A percentile compares a stretch with the other conserved stretches of the same genome.
Conservation (phyloP, 2,113 vertebrate genomes). For the Sceloporus tristichus region DNA sequence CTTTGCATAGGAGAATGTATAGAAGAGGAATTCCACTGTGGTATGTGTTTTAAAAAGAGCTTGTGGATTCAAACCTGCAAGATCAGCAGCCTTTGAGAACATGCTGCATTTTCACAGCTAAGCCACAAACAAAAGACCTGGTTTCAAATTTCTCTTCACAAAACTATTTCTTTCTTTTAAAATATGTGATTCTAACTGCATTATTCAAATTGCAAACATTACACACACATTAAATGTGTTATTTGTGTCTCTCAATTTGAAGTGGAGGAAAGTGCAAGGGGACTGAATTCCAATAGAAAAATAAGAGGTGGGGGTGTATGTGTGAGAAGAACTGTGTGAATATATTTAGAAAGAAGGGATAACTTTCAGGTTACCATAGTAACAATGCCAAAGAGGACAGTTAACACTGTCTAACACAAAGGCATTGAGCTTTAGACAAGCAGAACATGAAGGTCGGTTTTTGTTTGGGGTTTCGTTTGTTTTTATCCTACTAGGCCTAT, state of each 20-base stretch:
- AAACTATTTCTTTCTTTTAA: background rate
- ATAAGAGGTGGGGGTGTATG: background rate
- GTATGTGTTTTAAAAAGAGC: background rate
- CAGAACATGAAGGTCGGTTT: constrained; percentile 37
- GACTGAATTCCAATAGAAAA: background rate
- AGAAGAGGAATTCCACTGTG: background rate
- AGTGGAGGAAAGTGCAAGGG: background rate
- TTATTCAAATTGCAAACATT: background rate
- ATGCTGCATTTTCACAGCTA: background rate
- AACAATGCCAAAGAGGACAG: constrained; percentile 30
- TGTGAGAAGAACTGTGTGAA: background rate
- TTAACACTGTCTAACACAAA: constrained; percentile 16
- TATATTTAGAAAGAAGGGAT: background rate
- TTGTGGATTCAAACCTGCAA: background rate
- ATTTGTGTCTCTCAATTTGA: constrained; percentile 17
- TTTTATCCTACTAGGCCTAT: background rate
- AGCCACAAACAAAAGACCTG: constrained; percentile 30
- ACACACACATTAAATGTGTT: background rate
- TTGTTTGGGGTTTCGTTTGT: constrained; percentile 26
- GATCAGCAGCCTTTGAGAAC: background rate
- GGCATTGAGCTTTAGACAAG: constrained; percentile 34
- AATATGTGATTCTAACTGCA: background rate
- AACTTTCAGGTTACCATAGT: constrained; percentile 14
- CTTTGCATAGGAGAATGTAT: background rate
- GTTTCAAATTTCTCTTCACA: constrained; percentile 26